Evolutionary conservation across 2,888 invertebrate genomes (phyloP).

Genomic region (Agriopis marginaria): DNA sequence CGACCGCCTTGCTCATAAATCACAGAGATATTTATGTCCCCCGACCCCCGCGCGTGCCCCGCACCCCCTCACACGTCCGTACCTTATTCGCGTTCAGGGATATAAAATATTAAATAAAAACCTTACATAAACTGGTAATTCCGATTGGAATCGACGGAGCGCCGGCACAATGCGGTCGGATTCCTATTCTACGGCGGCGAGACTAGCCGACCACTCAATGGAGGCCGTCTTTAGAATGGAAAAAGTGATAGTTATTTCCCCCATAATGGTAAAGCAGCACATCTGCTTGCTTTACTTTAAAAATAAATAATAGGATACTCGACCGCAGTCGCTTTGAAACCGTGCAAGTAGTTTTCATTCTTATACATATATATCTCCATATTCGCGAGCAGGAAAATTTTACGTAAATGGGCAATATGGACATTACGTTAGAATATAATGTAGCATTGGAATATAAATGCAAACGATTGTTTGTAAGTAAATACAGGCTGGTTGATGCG

Average conservation of each 20-base stretch:
- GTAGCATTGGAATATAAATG: constrained; percentile 52
- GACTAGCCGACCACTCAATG: constrained; percentile 61
- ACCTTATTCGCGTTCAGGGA: constrained; percentile 77
- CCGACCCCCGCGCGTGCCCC: constrained; percentile 67
- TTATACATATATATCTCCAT: constrained; percentile 8
- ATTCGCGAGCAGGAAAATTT: constrained; percentile 25
- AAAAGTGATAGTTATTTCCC: constrained; percentile 54
- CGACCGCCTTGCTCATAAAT: constrained; percentile 84
- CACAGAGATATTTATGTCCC: constrained; percentile 86
- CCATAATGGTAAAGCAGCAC: constrained; percentile 39
- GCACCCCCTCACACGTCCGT: constrained; percentile 62
- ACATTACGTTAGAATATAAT: constrained; percentile 22
- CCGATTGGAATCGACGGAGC: constrained; percentile 77
- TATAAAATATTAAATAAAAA: constrained; percentile 85
- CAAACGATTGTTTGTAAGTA: constrained; percentile 66
- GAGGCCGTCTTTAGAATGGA: constrained; percentile 57
- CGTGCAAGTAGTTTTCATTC: constrained; percentile 19
- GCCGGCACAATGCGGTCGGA: constrained; percentile 69
- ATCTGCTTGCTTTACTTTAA: constrained; percentile 35
- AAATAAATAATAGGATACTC: constrained; percentile 46
- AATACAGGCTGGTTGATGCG: constrained; percentile 59
- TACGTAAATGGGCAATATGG: not conserved
- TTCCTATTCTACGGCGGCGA: constrained; percentile 73
- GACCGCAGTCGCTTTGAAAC: constrained; percentile 34
- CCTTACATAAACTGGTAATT: constrained; percentile 83